Evolutionary conservation across 2,888 invertebrate species (phyloP).

Genomic region (Scaptomyza tumidula): DNA sequence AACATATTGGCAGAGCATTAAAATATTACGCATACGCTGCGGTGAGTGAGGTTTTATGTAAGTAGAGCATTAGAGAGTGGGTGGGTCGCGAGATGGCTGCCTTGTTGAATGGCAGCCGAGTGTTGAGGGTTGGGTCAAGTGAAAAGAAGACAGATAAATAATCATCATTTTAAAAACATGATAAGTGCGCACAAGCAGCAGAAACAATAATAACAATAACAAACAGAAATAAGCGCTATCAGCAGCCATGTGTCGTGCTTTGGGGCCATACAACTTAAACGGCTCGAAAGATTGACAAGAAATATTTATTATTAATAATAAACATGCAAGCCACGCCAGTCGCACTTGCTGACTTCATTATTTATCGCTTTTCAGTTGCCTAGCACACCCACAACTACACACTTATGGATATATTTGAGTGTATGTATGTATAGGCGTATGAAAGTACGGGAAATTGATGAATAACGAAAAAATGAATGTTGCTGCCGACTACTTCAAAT

Average conservation of each 20-base stretch:
- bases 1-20: constrained; percentile 68
- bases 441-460: constrained; percentile 26
- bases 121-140: constrained; percentile 12
- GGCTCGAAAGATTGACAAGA: constrained; percentile 69
- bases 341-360: constrained; percentile 79
- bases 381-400: background rate
- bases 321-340: constrained; percentile 75
- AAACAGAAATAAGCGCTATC: constrained; percentile 19
- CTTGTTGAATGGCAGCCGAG: background rate
- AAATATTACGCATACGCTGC: constrained; percentile 66
- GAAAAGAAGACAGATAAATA: constrained; percentile 62
- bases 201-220: constrained; percentile 10
- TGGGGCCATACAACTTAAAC: constrained; percentile 65
- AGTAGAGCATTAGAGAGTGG: background rate
- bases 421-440: background rate
- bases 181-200: constrained; percentile 56
- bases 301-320: constrained; percentile 79
- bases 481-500: constrained; percentile 6
- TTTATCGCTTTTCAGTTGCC: constrained; percentile 70
- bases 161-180: constrained; percentile 58
- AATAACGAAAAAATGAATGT: constrained; percentile 37
- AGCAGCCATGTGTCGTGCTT: constrained; percentile 60
- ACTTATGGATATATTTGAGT: background rate
- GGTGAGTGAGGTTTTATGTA: constrained; percentile 19
- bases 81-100: background rate